Percentiles rank a stretch among this genome's conserved stretches.
Conservation (phyloP, 2,113 vertebrate species). For the Pseudopipra pipra region DNA sequence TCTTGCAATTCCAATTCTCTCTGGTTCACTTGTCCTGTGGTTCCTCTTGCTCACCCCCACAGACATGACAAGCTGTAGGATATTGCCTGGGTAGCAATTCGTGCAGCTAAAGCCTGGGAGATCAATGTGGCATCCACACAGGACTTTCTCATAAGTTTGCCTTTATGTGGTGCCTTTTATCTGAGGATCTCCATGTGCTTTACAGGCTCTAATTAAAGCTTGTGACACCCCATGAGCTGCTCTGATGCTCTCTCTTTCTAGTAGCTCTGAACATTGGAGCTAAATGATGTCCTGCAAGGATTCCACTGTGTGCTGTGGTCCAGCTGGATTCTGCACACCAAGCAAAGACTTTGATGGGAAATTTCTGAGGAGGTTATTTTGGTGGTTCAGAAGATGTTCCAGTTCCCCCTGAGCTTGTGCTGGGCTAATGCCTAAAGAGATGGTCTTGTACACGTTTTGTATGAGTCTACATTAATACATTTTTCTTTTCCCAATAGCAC, state of each 20-base stretch:
- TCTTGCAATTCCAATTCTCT: background rate
- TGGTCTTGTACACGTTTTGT: background rate
- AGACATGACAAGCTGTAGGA: background rate
- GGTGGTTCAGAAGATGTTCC: background rate
- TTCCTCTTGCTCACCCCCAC: background rate
- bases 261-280: background rate
- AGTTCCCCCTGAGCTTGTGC: background rate
- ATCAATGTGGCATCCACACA: background rate
- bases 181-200: slow-evolving; percentile 16
- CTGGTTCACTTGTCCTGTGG: background rate
- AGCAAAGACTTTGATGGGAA: background rate
- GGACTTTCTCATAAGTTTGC: background rate
- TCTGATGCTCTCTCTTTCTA: slow-evolving; percentile 1
- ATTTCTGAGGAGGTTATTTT: background rate
- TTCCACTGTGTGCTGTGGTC: background rate
- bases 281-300: background rate
- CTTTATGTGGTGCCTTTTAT: slow-evolving; percentile 35
- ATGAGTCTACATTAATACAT: background rate
- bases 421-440: background rate
- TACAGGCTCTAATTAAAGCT: slow-evolving; percentile 30
- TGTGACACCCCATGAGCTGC: background rate
- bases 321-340: background rate
- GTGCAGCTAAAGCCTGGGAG: background rate
- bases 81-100: background rate
- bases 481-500: slow-evolving; percentile 45